Base-by-base conservation (phyloP, 2,113 vertebrate species). In the Acanthochromis polyacanthus region DNA sequence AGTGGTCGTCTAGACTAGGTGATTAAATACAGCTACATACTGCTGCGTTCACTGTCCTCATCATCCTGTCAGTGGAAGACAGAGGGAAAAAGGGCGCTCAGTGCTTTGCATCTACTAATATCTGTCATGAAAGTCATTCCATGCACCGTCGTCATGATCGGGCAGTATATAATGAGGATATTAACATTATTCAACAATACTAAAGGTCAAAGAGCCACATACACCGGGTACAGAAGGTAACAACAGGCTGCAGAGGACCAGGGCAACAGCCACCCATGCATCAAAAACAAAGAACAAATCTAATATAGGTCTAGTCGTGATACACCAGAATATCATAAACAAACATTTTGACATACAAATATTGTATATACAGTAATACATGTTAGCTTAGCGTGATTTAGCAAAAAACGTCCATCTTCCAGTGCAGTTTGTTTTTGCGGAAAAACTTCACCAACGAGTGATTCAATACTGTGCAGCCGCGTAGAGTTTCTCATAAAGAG, bases 231-330 rank as follows among this genome's bases (percentile, higher is more conserved):
- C 62, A 83, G 64, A 78, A 80, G 65, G 23, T 45, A 46, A 85
- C 46, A 65, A 83, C 82, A 80, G 60, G 71, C 36, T 70, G 70
- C 30, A 59, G 86, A 85, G 74, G 68, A 81, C 73, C 82, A 82
- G 85, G 82, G 84, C 69, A 82, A 81, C 75, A 80, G 67, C 75
- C 82, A 88, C 87, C 74, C 88, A 87, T 90, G 90, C 92, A 93
- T 76, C 82, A 83, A 48, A 70, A 85, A 78, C 65, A 40, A 88
- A 84, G 32, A 61, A 80, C 59, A 80, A 57, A 68, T 78, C 68
- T 73, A 86, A 60, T 73, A 86, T 61, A 19, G 20, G 53, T 66
- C 66, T 53, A 71, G 64, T 57, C 5, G 71, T 69, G 70, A 84
- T 50, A 88, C 86, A 81, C 78, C 50, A 80, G 32, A 89, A 57